These are phyloP conservation scores for Hololepta plana DNA, from an alignment of 2,888 invertebrate genomes.

Conservation along the genomic window DNA sequence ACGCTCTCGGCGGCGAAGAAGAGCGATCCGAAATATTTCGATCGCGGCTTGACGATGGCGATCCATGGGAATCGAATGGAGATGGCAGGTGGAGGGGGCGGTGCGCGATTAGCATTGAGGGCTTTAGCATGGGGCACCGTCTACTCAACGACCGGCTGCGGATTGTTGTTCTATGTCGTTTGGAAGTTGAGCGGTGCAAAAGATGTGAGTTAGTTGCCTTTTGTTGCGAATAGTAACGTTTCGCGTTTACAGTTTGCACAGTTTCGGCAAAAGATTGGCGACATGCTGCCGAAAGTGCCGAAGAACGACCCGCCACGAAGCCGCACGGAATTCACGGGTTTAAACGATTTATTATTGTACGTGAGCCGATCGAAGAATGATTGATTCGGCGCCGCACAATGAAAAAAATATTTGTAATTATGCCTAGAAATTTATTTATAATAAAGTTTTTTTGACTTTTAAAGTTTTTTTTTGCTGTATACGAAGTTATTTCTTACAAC, in stretches of 20 bases:
- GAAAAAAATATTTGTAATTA: no score
- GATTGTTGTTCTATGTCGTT: constrained; percentile 59
- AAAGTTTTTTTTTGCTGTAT: no score
- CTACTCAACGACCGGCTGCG: constrained; percentile 73
- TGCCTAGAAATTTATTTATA: no score
- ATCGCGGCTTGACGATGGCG: constrained; percentile 46
- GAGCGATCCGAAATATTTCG: constrained; percentile 61
- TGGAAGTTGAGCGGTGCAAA: constrained; percentile 82
- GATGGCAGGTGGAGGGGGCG: constrained; percentile 57
- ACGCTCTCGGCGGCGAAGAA: constrained; percentile 63
- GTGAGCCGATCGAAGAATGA: no score
- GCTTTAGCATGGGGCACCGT: constrained; percentile 79
- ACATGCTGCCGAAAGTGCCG: constrained; percentile 53
- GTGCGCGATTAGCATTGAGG: constrained; percentile 47
- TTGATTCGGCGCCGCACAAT: no score
- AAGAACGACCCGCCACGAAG: constrained; percentile 63
- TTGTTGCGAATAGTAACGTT: background rate
- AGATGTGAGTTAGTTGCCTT: constrained; percentile 38
- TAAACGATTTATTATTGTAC: constrained; percentile 76
- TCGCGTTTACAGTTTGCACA: constrained; percentile 48
- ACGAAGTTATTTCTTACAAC: no score
- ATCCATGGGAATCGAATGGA: no score
- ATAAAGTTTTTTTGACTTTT: no score
- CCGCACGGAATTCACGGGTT: constrained; percentile 69
- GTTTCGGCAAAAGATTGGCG: constrained; percentile 66